Evolutionary conservation across 2,113 vertebrate genomes (phyloP), one percentile per base, ranked within the genome.

Genomic region (Talpa occidentalis): DNA sequence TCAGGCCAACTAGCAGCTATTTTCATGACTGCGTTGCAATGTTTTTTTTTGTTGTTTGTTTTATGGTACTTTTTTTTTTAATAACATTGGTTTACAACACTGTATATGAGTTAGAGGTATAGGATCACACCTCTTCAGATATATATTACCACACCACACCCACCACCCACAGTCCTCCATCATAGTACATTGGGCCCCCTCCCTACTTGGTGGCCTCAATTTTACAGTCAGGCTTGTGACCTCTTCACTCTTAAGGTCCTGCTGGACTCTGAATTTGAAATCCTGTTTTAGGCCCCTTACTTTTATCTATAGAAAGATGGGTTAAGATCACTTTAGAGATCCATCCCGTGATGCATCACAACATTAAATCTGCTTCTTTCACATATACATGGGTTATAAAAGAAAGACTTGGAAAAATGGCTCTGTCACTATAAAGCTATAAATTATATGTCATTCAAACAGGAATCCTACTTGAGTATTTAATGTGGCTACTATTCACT

Each of bases 361-460:
- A 86, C 32, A 91, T n/a, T 22, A 81, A 91, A 59, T 37, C 40
- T 73, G 74, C 72, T 69, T 81, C 47, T 90, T 76, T 88, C 42
- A 93, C 2, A 67, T 40, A 59, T 21, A 54, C 60, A 88, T 6
- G 28, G 17, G n/a, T 28, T 95, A 40, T 35, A 85, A 84, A 52
- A 84, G 35, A 79, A 73, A 78, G 14, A 26, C 2, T 90, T 10
- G 74, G 64, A 95, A 90, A 95, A 74, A 37, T 44, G 32, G 30
- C 30, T 95, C 40, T 79, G 37, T 82, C 47, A 82, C 60, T 93
- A 86, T 82, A 82, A 95, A 82, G 30, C 93, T 85, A 8, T 30
- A 92, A 77, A 79, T 9, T 67, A 66, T 42, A 81, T 60, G n/a
- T 78, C 28, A 74, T 80, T 92, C 52, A 89, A 62, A 77, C 32